Evolutionary conservation across 2,888 invertebrate species (phyloP).

Genomic region (Melolontha melolontha): DNA sequence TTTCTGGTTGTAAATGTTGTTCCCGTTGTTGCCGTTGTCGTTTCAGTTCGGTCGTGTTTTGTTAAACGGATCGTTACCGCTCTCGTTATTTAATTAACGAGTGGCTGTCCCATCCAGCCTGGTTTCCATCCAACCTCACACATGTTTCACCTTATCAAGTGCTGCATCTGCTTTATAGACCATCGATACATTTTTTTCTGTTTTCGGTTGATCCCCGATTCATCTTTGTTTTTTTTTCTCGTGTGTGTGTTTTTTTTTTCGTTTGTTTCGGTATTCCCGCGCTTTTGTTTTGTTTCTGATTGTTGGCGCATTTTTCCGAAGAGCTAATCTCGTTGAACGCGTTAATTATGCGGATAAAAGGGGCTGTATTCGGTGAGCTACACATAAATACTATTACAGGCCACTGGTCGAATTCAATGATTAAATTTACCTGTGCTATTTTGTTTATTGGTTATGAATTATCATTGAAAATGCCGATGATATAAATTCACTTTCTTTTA

Average conservation of each 20-base stretch:
- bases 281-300: no score
- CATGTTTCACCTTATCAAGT: conserved; percentile 64
- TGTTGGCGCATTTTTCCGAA: no score
- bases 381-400: no score
- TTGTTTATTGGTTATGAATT: no score
- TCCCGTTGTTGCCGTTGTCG: not conserved
- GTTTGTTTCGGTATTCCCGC: no score
- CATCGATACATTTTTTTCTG: conserved; percentile 55
- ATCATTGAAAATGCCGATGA: no score
- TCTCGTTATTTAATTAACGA: conserved; percentile 66
- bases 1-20: conserved; percentile 6
- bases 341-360: no score
- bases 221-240: not conserved
- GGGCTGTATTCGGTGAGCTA: no score
- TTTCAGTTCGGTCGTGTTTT: conserved; percentile 57
- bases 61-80: conserved; percentile 58
- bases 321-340: no score
- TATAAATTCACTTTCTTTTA: no score
- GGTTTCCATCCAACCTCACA: conserved; percentile 65
- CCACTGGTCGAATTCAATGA: no score
- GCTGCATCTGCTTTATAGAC: conserved; percentile 62
- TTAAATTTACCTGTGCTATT: no score
- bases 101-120: conserved; percentile 60
- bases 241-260: not conserved
- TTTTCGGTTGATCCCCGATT: conserved; percentile 4